Evolutionary conservation across 2,888 invertebrate species (phyloP), one percentile per base, ranked within the genome.

Genomic region (Torymus aiolomorphi): DNA sequence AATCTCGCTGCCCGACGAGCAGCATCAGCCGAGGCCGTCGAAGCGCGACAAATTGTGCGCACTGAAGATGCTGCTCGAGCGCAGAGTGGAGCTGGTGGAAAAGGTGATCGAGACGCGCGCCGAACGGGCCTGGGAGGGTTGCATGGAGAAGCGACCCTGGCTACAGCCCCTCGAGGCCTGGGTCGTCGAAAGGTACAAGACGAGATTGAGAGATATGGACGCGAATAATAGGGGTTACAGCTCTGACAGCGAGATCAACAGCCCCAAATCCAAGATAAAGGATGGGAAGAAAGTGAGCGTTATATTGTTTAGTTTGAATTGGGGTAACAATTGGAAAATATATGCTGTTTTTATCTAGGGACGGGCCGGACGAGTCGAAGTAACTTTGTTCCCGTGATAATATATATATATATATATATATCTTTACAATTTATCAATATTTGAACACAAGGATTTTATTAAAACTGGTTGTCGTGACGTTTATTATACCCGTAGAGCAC

Each of bases 141-240:
- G 84, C 3, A 57, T 86, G 11, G 86, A 89, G 54, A 89, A 86
- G 61, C 84, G 86, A 81, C 85, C 87, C 3, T 88, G 89, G 87
- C 78, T 89, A 1, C 84, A 86, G 42, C 88, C 87, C 5, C 84
- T 89, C 42, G 89, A 89, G 4, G 82, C 82, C 0, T 88, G 88
- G 88, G 83, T 88, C 24, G 67, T 73, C 0, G 88, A 88, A 24
- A 80, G 72, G 16, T 52, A 51, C 57, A 59, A 81, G 69, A 42
- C 75, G 61, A 56, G 79, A 67, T 10, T 49, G 0, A 81, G 69
- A n/a, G 52, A 74, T n/a, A 3, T 16, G 11, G 65, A 72, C 18
- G 12, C 49, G 31, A 57, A 74, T 4, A 20, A 31, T 11, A 67
- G 75, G 12, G 80, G 80, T 0, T 78, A 51, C 18, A 67, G 18